Conservation (phyloP, 1,140 invertebrate genomes). For the Trigoniulus corallinus region DNA sequence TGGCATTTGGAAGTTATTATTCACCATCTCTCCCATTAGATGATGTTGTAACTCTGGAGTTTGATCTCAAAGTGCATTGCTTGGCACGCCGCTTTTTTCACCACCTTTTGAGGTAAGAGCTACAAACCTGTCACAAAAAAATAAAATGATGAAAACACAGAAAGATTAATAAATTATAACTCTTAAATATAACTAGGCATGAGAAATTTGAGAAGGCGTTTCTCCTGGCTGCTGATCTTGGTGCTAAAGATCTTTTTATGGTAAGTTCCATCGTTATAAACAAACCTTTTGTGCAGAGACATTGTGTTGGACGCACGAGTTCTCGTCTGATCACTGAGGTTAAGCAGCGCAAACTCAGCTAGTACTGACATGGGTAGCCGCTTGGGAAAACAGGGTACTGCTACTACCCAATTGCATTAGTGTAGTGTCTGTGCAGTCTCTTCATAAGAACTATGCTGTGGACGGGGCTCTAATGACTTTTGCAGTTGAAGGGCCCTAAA, state of each 20-base stretch:
- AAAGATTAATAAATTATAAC: neutral
- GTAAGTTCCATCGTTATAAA: constrained; percentile 12
- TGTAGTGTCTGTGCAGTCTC: too few relatives aligned
- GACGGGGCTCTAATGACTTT: too few relatives aligned
- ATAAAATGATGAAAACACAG: neutral
- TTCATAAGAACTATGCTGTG: too few relatives aligned
- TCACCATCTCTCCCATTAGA: constrained; percentile 40
- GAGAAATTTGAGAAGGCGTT: constrained; percentile 69
- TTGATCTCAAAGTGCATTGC: constrained; percentile 49
- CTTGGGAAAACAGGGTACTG: too few relatives aligned
- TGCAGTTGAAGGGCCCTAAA: too few relatives aligned
- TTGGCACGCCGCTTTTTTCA: constrained; percentile 61
- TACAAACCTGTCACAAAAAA: neutral
- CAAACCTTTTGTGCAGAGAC: neutral
- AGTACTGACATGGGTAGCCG: too few relatives aligned
- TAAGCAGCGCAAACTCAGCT: too few relatives aligned
- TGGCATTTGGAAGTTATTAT: constrained; percentile 52
- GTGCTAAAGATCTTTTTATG: constrained; percentile 26
- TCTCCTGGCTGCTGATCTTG: constrained; percentile 62
- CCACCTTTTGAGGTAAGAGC: constrained; percentile 44
- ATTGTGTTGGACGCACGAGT: too few relatives aligned
- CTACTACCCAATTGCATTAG: too few relatives aligned
- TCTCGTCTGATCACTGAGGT: too few relatives aligned
- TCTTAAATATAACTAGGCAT: constrained; percentile 34
- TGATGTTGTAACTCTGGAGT: constrained; percentile 48